These are phyloP conservation scores for Mesoligia furuncula DNA, from an alignment of 2,888 invertebrate genomes.

Conservation along the genomic window DNA sequence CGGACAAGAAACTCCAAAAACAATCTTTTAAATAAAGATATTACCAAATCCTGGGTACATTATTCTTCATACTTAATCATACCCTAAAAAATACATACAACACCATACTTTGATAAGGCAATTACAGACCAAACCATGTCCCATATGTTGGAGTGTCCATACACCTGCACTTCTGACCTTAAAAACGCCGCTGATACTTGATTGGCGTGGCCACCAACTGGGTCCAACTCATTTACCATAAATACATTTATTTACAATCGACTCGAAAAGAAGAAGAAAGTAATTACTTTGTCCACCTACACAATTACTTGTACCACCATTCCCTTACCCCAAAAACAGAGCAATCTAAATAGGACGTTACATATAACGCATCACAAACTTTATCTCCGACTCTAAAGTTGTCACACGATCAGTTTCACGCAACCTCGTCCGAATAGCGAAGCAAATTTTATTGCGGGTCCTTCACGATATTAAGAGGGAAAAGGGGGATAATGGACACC, in stretches of 20 bases:
- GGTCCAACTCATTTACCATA: not conserved
- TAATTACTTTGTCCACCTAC: not conserved
- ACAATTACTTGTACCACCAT: not conserved
- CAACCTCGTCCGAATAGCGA: conserved; percentile 70
- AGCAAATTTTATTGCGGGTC: conserved; percentile 82
- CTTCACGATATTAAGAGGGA: conserved; percentile 81
- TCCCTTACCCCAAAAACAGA: conserved; percentile 38
- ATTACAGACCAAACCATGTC: not conserved
- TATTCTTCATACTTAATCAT: too few relatives aligned
- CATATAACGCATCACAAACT: conserved; percentile 66
- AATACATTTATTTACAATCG: not conserved
- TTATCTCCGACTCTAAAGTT: conserved; percentile 71
- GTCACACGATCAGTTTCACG: conserved; percentile 78
- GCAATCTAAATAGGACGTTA: conserved; percentile 52
- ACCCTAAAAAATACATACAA: not conserved
- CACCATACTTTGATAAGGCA: not conserved
- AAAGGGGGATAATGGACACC: conserved; percentile 81
- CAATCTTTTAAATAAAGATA: too few relatives aligned
- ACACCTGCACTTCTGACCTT: too few relatives aligned
- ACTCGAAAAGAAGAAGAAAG: not conserved
- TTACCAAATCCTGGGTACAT: too few relatives aligned
- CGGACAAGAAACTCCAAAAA: too few relatives aligned
- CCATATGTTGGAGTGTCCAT: not conserved
- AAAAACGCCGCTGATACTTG: not conserved
- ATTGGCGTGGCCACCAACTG: not conserved